A percentile compares a stretch with the other conserved stretches of the same genome.
Conservation (phyloP, 2,888 invertebrate species). For the Luperina nickerlii region DNA sequence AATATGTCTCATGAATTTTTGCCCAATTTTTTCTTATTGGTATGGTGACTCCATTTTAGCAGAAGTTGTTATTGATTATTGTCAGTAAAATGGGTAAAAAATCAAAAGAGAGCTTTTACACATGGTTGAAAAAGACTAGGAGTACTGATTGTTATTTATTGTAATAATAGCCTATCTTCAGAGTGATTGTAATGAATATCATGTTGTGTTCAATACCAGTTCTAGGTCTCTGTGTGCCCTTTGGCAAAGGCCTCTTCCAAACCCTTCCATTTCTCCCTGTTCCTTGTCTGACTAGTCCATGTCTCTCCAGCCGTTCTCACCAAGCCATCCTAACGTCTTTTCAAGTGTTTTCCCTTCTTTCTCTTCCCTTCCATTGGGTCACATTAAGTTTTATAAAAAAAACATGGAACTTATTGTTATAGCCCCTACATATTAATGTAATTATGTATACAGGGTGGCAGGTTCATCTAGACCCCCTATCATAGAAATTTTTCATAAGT, state of each 20-base stretch:
- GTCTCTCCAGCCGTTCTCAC: neutral
- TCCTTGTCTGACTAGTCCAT: neutral
- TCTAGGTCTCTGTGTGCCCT: neutral
- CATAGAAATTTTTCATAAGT: too few species aligned
- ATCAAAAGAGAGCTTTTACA: neutral
- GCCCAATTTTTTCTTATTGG: neutral
- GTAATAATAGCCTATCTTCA: too few species aligned
- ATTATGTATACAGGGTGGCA: too few species aligned
- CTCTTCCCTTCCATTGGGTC: neutral
- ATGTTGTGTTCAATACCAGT: neutral
- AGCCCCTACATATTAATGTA: too few species aligned
- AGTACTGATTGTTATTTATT: neutral
- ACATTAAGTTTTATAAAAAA: too few species aligned
- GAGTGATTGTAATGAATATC: neutral
- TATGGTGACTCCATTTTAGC: slow-evolving; percentile 2
- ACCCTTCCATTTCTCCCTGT: neutral
- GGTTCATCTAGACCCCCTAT: too few species aligned
- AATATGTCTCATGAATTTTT: neutral
- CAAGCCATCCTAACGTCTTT: neutral
- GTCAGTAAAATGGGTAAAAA: neutral
- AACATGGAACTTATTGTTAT: too few species aligned
- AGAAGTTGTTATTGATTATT: neutral
- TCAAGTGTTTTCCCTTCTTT: neutral
- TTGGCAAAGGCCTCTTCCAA: neutral
- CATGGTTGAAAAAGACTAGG: neutral